Evolutionary conservation across 2,888 invertebrate genomes (phyloP).

Genomic region (Pegoplata infirma): DNA sequence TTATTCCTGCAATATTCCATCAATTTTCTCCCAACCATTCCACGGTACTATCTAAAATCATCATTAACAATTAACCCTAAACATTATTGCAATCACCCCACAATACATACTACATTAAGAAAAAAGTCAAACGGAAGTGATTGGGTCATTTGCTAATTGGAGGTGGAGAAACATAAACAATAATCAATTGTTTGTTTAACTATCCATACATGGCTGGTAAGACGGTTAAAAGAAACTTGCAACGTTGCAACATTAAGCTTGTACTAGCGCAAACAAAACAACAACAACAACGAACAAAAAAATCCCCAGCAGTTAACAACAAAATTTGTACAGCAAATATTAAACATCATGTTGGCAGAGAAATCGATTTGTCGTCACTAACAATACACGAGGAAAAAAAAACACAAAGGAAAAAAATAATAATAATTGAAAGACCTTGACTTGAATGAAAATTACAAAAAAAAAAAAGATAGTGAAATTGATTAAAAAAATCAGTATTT

Average conservation of each 20-base stretch:
- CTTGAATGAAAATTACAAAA: conserved; percentile 5
- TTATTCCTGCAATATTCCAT: too few relatives aligned
- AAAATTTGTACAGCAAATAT: conserved; percentile 62
- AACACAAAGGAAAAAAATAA: too few relatives aligned
- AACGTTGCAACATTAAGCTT: conserved; percentile 13
- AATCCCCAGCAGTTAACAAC: conserved; percentile 53
- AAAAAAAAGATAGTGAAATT: conserved; percentile 3
- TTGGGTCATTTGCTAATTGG: conserved; percentile 66
- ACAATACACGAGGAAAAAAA: neutral
- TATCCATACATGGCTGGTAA: conserved; percentile 39
- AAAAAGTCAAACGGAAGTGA: conserved; percentile 69
- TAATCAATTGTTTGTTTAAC: conserved; percentile 36
- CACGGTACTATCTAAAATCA: conserved; percentile 17
- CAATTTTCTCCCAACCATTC: too few relatives aligned
- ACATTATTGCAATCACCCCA: conserved; percentile 41
- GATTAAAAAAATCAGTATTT: neutral
- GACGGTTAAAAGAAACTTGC: conserved; percentile 9
- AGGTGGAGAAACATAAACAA: conserved; percentile 61
- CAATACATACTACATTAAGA: too few relatives aligned
- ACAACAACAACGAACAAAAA: conserved; percentile 69
- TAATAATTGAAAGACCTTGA: conserved; percentile 55
- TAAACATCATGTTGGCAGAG: conserved; percentile 1
- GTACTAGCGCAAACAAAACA: conserved; percentile 31
- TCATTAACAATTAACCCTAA: conserved; percentile 37
- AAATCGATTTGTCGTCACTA: conserved; percentile 48